Base-by-base conservation (phyloP, 2,888 invertebrate species). In the Leistus spinibarbis region DNA sequence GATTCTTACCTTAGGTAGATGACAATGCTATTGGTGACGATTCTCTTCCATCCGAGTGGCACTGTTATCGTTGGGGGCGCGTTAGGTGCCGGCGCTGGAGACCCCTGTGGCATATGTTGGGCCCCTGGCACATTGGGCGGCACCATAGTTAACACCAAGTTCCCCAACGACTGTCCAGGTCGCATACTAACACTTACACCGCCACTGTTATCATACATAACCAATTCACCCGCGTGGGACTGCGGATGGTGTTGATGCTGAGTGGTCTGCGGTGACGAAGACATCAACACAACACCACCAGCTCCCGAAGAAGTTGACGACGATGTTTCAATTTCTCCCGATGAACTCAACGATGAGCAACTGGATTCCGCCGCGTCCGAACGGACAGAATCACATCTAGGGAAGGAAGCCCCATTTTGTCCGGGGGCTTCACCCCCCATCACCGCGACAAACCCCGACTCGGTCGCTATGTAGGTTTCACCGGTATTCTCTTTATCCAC, bases 31-130 rank as follows among this genome's bases (percentile, higher is more conserved):
- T 91, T 91, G 83, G 90, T 90, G 80, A 90, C 87, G 80, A 91
- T 87, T 83, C 95, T 88, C 85, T 91, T 92, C 94, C 94, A 95
- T 78, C 94, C 93, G 81, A 89, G 90, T 79, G 94, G 93, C 82
- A 93, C 91, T 80, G 89, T 82, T 81, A 85, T 81, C 76, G 81
- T 78, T 72, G 80, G 76, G 80, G 79, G 62, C 57, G 69, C 20
- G 67, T 74, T 54, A 64, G 27, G 81, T 81, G 77, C 79, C 79
- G 78, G 82, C 83, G 78, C 82, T 82, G 78, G 83, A 85, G 70
- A 82, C 81, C 70, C 79, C 83, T 82, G 67, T 83, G 78, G 79
- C 83, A 83, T 78, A 78, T 67, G 77, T 70, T 57, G 77, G 83
- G 77, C 66, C 57, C 70, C 66, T 60, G 76, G 19, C 68, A 79